Conservation (phyloP, 2,797 vertebrate genomes). For the Diplodus sargus region DNA sequence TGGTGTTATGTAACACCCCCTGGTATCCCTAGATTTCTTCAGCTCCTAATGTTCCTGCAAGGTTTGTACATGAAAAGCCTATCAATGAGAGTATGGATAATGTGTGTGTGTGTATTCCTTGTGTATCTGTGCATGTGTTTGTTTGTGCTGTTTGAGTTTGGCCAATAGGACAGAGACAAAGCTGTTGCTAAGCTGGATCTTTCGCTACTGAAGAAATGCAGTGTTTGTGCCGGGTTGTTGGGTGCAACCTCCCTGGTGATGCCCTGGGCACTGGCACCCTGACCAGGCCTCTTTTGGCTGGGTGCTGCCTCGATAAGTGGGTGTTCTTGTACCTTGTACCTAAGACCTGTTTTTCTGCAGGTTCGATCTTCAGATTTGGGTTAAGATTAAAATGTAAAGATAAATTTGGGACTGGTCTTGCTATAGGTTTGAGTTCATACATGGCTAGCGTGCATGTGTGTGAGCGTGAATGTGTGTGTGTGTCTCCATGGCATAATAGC, state of each 20-base stretch:
- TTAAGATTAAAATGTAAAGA: background rate
- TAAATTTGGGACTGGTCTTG: background rate
- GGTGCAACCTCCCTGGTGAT: constrained; percentile 76
- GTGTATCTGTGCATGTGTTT: constrained; percentile 35
- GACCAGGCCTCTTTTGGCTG: constrained; percentile 72
- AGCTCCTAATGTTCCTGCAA: constrained; percentile 79
- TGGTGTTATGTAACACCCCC: constrained; percentile 79
- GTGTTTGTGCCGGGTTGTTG: constrained; percentile 82
- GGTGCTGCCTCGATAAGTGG: constrained; percentile 43
- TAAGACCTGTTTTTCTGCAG: constrained; percentile 7
- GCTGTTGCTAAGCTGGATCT: constrained; percentile 96
- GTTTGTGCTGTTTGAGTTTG: constrained; percentile 67
- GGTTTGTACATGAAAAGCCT: constrained; percentile 87
- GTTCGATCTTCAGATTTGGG: background rate
- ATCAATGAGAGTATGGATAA: constrained; percentile 80
- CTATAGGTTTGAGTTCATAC: background rate
- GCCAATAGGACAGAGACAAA: constrained; percentile 83
- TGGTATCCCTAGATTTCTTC: constrained; percentile 82
- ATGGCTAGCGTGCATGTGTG: constrained; percentile 17
- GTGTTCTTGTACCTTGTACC: constrained; percentile 6
- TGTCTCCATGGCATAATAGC: constrained; percentile 43
- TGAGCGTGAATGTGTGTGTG: constrained; percentile 9
- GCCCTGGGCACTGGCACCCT: constrained; percentile 61
- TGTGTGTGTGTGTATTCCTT: constrained; percentile 24
- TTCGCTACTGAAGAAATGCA: constrained; percentile 89